Conservation (phyloP, 1,140 invertebrate species). For the Rhagoletis pomonella region DNA sequence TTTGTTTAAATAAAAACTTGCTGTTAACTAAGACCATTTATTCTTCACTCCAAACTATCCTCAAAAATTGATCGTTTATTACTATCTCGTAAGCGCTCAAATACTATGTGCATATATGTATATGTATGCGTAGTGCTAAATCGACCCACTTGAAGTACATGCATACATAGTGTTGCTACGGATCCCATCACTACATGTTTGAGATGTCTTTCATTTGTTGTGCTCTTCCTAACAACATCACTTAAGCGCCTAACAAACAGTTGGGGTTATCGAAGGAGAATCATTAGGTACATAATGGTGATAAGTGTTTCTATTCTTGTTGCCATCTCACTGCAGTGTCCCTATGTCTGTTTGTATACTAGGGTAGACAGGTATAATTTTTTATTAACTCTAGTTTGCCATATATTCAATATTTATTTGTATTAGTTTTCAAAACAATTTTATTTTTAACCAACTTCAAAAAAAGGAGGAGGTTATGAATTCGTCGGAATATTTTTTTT, state of each 20-base stretch:
- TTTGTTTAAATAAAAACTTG: no score
- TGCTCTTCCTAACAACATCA: neutral
- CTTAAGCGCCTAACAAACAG: neutral
- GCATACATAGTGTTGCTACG: no score
- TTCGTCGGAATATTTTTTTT: no score
- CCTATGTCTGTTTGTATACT: neutral
- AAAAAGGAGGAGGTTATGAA: no score
- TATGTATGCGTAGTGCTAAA: neutral
- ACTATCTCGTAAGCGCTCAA: neutral
- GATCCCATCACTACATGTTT: neutral
- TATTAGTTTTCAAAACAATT: no score
- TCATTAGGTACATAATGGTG: conserved; percentile 52
- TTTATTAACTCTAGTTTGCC: no score
- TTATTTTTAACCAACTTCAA: no score
- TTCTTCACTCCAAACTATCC: conserved; percentile 4
- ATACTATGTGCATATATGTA: neutral
- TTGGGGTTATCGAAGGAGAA: conserved; percentile 49
- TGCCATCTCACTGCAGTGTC: conserved; percentile 3
- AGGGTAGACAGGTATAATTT: neutral
- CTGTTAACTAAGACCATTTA: neutral
- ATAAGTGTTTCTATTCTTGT: conserved; percentile 36
- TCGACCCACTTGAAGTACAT: conserved; percentile 38
- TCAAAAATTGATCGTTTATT: neutral
- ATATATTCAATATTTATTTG: no score
- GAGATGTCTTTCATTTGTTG: conserved; percentile 27